These are phyloP conservation scores for Macropis europaea DNA, from an alignment of 2,888 invertebrate species.

Conservation along the genomic window DNA sequence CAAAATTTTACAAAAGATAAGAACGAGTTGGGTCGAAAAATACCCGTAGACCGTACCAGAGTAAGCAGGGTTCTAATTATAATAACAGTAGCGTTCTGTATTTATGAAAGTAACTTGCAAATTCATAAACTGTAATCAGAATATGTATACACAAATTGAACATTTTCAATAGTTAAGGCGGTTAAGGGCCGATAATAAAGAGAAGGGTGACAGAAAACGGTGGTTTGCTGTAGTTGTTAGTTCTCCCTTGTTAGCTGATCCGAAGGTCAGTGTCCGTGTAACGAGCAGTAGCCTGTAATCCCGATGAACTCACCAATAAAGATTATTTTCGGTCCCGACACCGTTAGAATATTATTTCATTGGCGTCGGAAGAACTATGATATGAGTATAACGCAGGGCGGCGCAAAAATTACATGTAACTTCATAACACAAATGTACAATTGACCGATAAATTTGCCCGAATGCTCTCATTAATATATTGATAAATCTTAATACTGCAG, in stretches of 20 bases:
- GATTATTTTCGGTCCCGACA: slow-evolving; percentile 35
- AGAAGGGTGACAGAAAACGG: not conserved
- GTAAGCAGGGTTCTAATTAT: too few species aligned
- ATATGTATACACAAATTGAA: too few species aligned
- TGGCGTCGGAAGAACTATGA: not conserved
- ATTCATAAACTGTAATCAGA: too few species aligned
- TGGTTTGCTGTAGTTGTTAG: not conserved
- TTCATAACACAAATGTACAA: not conserved
- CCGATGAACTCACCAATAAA: slow-evolving; percentile 45
- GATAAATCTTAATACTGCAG: too few species aligned
- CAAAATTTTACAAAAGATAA: too few species aligned
- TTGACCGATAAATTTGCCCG: too few species aligned
- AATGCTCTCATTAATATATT: too few species aligned
- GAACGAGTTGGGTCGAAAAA: too few species aligned
- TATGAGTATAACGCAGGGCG: slow-evolving; percentile 14
- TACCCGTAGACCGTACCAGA: too few species aligned
- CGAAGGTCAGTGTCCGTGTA: slow-evolving; percentile 55
- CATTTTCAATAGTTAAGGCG: too few species aligned
- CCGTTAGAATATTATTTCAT: slow-evolving; percentile 45
- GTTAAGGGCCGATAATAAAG: not conserved
- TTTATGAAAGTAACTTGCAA: too few species aligned
- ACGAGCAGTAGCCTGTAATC: slow-evolving; percentile 45
- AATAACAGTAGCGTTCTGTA: too few species aligned
- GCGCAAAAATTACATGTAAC: not conserved
- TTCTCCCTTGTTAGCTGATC: slow-evolving; percentile 36